Evolutionary conservation across 2,113 vertebrate genomes (phyloP).

Genomic region (Phaethornis superciliosus): DNA sequence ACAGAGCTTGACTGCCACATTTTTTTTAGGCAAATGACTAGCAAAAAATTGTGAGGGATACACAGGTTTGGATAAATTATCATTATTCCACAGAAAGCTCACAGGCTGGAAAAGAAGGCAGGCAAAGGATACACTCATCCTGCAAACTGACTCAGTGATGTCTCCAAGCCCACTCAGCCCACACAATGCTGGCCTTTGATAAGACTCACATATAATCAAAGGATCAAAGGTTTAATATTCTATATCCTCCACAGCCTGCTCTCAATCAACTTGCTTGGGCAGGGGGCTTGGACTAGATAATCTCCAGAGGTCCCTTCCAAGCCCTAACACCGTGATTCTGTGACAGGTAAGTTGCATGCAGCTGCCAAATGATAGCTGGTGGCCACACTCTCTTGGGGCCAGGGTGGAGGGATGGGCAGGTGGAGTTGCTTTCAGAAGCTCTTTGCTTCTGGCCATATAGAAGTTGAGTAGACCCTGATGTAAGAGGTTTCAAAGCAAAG

Average conservation of each 20-base stretch:
- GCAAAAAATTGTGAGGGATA: not conserved
- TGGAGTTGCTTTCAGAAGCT: not conserved
- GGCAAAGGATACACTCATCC: not conserved
- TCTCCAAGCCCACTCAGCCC: not conserved
- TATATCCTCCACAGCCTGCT: too few relatives aligned
- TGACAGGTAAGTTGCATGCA: not conserved
- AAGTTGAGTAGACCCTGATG: not conserved
- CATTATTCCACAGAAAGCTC: not conserved
- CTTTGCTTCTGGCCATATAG: not conserved
- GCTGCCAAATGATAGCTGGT: not conserved
- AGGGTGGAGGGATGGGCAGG: not conserved
- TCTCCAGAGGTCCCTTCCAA: too few relatives aligned
- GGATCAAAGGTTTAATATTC: not conserved
- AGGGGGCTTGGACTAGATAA: too few relatives aligned
- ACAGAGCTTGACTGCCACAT: not conserved
- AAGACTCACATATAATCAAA: not conserved
- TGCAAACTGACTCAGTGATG: not conserved
- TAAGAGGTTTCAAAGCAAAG: not conserved
- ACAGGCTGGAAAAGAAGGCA: not conserved
- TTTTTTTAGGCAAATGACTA: not conserved
- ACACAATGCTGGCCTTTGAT: not conserved
- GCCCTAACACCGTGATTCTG: not conserved
- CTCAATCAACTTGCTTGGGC: too few relatives aligned
- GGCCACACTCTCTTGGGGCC: fast-evolving
- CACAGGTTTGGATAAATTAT: not conserved